These are phyloP conservation scores for Chiroxiphia lanceolata DNA, from an alignment of 2,797 vertebrate species.

Conservation along the genomic window DNA sequence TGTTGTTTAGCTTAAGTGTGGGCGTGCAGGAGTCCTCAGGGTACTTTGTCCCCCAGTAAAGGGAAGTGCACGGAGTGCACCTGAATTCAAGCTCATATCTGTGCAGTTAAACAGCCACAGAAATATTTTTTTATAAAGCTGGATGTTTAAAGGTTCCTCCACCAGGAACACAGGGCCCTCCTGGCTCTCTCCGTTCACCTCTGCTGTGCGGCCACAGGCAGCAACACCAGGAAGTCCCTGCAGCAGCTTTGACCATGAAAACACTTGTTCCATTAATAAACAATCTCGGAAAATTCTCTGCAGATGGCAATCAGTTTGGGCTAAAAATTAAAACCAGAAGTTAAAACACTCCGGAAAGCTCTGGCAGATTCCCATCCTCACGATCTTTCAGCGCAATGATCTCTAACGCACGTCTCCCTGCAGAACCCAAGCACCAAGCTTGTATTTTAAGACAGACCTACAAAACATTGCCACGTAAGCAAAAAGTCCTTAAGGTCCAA, in stretches of 20 bases:
- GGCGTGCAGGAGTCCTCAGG: background rate
- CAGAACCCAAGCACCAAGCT: background rate
- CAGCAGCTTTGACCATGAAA: background rate
- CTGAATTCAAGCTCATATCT: background rate
- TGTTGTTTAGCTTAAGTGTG: background rate
- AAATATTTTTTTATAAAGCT: background rate
- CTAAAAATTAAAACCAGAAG: constrained; percentile 28
- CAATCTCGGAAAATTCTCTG: background rate
- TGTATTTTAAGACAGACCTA: background rate
- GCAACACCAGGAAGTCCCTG: background rate
- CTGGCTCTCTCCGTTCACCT: accelerated
- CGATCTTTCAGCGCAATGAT: background rate
- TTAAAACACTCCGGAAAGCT: background rate
- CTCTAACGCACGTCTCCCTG: background rate
- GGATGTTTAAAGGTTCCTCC: background rate
- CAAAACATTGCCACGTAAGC: accelerated
- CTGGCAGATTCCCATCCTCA: background rate
- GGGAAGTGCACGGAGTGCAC: background rate
- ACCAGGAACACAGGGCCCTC: background rate
- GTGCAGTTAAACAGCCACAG: background rate
- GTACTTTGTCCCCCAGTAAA: background rate
- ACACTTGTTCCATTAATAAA: background rate
- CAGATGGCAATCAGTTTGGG: background rate
- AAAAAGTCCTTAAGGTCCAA: background rate
- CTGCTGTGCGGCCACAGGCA: accelerated